Evolutionary conservation across 2,888 invertebrate species (phyloP), one percentile per base, ranked within the genome.

Genomic region (Tipula vernalis): DNA sequence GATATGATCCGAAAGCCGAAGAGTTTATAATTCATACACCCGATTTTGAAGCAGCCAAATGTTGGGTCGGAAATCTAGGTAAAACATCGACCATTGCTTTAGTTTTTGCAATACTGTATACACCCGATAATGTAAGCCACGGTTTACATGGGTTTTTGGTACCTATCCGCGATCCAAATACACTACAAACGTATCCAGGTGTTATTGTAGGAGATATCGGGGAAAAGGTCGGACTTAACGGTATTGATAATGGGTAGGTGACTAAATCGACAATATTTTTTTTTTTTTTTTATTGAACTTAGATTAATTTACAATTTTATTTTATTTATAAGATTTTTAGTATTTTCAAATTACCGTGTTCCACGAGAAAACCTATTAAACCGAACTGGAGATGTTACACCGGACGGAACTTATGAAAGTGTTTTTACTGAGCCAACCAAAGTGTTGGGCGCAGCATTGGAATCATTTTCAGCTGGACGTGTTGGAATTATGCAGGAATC

Each of bases 1-100:
- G 95, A 0, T 99, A 96, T 91, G 97, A 98, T 91, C 93, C 95
- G 0, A 91, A 91, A 47, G 94, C 94, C 15, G 93, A 95, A 92
- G 95, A 96, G 91, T 98, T 98, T 92, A 93, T 98, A 87, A 93
- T 99, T 12, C 94, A 98, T 91, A 96, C 98, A 0, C 98, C 99
- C 0, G 96, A 98, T 92, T 96, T 98, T 92, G 96, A 98, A 91
- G 97, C 98, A 8, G 97, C 98, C 87, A 99, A 99, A 93, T 98
- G 98, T 92, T 99, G 98, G 98, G 95, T 96, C 89, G 99, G 99
- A 89, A 98, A 98, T 92, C 93, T 97, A 92, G 95, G 95, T 83
- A 95, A 96, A 91, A 96, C 95, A 10, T 96, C 97, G 87, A 97
- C 97, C 0, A 95, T 97, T 89, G 96, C 96, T 0, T 92, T 98